Conservation (phyloP, 1,140 invertebrate genomes). For the Saccostrea echinata region DNA sequence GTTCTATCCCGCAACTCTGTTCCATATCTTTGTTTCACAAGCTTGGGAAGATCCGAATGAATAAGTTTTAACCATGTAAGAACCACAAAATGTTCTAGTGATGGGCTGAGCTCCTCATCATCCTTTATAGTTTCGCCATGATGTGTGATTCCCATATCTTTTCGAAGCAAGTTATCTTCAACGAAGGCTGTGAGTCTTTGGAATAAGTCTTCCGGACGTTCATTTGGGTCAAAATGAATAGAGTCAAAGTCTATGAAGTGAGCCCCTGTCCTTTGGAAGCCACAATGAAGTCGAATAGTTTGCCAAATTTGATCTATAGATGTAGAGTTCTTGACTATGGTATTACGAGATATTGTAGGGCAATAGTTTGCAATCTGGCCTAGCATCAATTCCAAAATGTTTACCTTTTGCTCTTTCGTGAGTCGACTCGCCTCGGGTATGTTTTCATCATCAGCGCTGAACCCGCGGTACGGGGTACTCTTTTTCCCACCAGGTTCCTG, state of each 20-base stretch:
- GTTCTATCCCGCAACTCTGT: conserved; percentile 53
- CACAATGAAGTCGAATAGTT: conserved; percentile 53
- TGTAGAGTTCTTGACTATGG: conserved; percentile 54
- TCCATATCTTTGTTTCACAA: conserved; percentile 58
- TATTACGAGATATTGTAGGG: conserved; percentile 53
- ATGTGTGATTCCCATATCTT: conserved; percentile 45
- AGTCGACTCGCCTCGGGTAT: not conserved
- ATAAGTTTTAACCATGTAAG: conserved; percentile 59
- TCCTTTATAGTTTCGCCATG: conserved; percentile 35
- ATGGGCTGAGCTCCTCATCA: conserved; percentile 54
- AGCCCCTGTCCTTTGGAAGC: conserved; percentile 51
- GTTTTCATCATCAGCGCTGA: conserved; percentile 32
- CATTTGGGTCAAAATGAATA: no score
- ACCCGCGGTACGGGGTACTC: not conserved
- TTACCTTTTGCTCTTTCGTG: conserved; percentile 54
- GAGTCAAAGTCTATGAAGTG: conserved; percentile 60
- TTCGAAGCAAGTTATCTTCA: conserved; percentile 56
- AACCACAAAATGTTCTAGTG: conserved; percentile 55
- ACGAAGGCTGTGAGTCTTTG: no score
- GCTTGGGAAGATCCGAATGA: conserved; percentile 50
- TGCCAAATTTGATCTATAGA: conserved; percentile 58
- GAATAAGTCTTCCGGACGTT: no score
- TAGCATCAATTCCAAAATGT: conserved; percentile 51
- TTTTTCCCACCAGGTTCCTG: no score
- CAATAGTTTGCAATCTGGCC: conserved; percentile 60